Evolutionary conservation across 2,888 invertebrate genomes (phyloP).

Genomic region (Andrena fulva): DNA sequence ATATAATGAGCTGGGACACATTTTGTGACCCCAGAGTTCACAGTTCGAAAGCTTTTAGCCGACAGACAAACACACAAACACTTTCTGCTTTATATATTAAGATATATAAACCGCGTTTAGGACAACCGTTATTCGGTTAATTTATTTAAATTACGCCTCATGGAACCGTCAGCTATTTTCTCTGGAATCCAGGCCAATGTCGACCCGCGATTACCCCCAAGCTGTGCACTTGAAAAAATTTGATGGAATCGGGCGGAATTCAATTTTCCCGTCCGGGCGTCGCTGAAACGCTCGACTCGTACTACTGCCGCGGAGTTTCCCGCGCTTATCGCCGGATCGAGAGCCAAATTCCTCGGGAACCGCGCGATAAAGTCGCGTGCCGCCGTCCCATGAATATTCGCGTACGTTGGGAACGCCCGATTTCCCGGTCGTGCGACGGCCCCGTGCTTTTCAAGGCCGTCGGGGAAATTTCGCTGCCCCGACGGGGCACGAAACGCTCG

Average conservation of each 20-base stretch:
- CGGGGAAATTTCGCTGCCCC: constrained; percentile 1
- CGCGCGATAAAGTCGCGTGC: constrained; percentile 12
- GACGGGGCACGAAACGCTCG: neutral
- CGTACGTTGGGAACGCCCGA: neutral
- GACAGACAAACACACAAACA: too few species aligned
- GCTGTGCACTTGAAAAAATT: neutral
- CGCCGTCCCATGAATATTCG: constrained; percentile 8
- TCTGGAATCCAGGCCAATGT: neutral
- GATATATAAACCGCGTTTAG: too few species aligned
- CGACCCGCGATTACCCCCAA: neutral
- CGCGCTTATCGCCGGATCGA: constrained; percentile 9
- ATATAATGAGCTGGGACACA: too few species aligned
- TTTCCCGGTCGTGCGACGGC: constrained; percentile 9
- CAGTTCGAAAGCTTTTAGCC: too few species aligned
- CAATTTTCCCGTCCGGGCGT: neutral
- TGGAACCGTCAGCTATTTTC: neutral
- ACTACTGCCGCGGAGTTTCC: constrained; percentile 3
- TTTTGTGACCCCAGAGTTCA: too few species aligned
- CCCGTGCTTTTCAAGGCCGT: neutral
- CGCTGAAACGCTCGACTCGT: constrained; percentile 23
- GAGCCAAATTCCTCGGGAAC: constrained; percentile 7
- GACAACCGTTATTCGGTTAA: too few species aligned
- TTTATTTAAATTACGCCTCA: too few species aligned
- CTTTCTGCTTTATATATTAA: too few species aligned
- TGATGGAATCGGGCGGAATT: neutral